Conservation (phyloP, 2,797 vertebrate species). For the Hafferia zeledoni region DNA sequence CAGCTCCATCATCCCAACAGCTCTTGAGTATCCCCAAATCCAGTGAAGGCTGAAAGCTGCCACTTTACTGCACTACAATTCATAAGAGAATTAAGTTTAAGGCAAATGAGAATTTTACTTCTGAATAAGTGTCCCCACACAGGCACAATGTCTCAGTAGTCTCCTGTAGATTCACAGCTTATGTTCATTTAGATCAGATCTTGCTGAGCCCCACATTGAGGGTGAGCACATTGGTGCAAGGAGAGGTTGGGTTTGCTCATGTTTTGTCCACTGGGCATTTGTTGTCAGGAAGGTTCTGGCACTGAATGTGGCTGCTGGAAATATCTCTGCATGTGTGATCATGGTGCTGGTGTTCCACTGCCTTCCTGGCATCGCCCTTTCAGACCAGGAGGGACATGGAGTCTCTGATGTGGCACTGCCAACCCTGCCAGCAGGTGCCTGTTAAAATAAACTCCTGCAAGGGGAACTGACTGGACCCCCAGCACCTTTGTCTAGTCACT, state of each 20-base stretch:
- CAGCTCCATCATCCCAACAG: neutral
- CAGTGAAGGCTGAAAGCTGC: neutral
- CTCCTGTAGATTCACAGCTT: neutral
- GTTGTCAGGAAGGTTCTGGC: neutral
- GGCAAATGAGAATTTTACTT: neutral
- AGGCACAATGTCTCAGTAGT: neutral
- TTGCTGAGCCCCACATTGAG: neutral
- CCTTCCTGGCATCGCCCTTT: neutral
- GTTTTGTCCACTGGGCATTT: neutral
- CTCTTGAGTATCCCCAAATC: too few species aligned
- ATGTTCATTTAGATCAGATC: neutral
- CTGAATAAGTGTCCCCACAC: neutral
- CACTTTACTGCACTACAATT: neutral
- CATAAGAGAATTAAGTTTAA: neutral
- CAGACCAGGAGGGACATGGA: neutral
- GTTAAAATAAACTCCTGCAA: neutral
- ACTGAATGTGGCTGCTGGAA: neutral
- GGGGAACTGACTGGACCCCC: neutral
- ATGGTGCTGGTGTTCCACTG: neutral
- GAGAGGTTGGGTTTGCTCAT: neutral
- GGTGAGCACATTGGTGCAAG: rapidly evolving
- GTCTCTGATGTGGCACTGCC: rapidly evolving
- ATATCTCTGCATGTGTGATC: neutral
- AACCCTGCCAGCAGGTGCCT: rapidly evolving
- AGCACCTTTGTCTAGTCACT: rapidly evolving